These are phyloP conservation scores for Trematocara marginatum DNA, from an alignment of 2,113 vertebrate species.

Conservation along the genomic window DNA sequence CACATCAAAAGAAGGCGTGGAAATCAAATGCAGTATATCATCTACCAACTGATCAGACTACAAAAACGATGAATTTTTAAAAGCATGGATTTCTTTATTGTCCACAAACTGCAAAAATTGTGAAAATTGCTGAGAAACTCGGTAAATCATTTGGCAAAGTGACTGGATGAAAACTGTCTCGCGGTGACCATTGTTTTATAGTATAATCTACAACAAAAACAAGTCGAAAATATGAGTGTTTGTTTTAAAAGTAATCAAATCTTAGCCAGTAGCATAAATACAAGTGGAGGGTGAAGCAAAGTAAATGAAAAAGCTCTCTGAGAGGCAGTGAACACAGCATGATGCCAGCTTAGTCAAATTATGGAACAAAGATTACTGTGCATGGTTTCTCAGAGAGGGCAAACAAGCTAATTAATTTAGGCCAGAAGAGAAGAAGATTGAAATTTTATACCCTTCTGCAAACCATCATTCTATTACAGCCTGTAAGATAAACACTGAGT, in stretches of 20 bases:
- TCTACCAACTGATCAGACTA: not conserved
- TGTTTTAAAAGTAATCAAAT: not conserved
- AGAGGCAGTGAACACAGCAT: slow-evolving; percentile 3
- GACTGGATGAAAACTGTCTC: not conserved
- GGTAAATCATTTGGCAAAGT: not conserved
- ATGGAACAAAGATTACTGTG: slow-evolving; percentile 23
- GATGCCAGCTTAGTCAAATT: slow-evolving; percentile 7
- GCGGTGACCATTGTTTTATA: not conserved
- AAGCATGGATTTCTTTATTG: not conserved
- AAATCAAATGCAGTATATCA: not conserved
- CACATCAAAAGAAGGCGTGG: not conserved
- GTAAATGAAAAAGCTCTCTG: slow-evolving; percentile 3
- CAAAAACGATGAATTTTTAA: not conserved
- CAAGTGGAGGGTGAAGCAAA: not conserved
- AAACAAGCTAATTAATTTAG: slow-evolving; percentile 32
- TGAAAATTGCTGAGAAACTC: not conserved
- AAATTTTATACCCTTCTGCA: slow-evolving; percentile 25
- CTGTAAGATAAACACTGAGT: slow-evolving; percentile 23
- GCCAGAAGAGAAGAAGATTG: slow-evolving; percentile 18
- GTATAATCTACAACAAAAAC: not conserved
- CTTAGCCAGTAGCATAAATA: not conserved
- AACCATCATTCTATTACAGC: slow-evolving; percentile 18
- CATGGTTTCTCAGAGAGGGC: slow-evolving; percentile 2
- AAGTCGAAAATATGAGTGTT: not conserved
- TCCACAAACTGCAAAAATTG: not conserved